Percentiles rank a stretch among this genome's conserved stretches.
These are phyloP conservation scores for Calonectris borealis DNA, from an alignment of 2,113 vertebrate genomes.

Conservation along the genomic window DNA sequence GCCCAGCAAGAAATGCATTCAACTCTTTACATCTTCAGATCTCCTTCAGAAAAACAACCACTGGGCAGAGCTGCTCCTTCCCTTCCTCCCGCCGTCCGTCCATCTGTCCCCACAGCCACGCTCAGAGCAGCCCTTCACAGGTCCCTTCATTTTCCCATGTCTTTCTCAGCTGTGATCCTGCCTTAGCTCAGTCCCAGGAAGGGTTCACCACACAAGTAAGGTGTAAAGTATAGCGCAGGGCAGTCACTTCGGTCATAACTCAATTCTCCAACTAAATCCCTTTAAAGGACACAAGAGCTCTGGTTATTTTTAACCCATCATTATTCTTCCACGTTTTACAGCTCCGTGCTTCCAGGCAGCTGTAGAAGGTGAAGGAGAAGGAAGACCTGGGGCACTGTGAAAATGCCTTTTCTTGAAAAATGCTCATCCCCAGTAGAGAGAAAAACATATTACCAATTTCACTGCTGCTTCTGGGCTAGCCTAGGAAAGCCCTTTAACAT, in stretches of 20 bases:
- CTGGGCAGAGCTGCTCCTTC: neutral
- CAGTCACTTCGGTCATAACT: neutral
- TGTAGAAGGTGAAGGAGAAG: neutral
- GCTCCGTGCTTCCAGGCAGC: neutral
- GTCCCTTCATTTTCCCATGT: neutral
- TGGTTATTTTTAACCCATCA: neutral
- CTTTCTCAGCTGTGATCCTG: neutral
- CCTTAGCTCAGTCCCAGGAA: neutral
- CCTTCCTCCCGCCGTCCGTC: neutral
- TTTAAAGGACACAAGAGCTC: neutral
- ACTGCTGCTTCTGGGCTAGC: neutral
- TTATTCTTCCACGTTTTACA: neutral
- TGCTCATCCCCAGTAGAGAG: neutral
- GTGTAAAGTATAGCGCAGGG: neutral
- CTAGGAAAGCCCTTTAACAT: neutral
- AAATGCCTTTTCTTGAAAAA: neutral
- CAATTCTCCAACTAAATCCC: neutral
- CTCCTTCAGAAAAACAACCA: neutral
- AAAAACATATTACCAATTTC: neutral
- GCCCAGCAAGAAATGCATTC: slow-evolving; percentile 4
- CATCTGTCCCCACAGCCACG: rapidly evolving
- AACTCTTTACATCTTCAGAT: neutral
- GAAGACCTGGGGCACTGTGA: neutral
- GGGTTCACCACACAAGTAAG: neutral
- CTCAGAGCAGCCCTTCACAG: neutral